These are phyloP conservation scores for Harpagifer antarcticus DNA, from an alignment of 2,797 vertebrate genomes.

Conservation along the genomic window DNA sequence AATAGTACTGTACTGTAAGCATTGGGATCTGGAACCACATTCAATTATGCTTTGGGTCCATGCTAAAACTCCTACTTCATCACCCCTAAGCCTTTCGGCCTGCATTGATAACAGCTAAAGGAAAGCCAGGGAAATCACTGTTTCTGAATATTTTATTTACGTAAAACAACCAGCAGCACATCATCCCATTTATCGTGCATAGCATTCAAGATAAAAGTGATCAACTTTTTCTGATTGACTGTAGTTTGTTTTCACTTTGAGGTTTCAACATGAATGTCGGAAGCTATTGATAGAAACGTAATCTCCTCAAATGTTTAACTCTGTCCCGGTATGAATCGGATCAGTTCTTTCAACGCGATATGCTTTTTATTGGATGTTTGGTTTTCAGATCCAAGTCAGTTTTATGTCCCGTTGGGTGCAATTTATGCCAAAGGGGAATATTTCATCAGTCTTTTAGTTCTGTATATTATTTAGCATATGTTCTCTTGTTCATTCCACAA, in stretches of 20 bases:
- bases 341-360: slow-evolving; percentile 69
- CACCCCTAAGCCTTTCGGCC: slow-evolving; percentile 49
- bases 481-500: slow-evolving; percentile 77
- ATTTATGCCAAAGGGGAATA: slow-evolving; percentile 81
- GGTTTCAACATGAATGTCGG: slow-evolving; percentile 24
- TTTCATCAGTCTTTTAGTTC: slow-evolving; percentile 60
- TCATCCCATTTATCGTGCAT: slow-evolving; percentile 34
- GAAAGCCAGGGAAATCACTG: slow-evolving; percentile 58
- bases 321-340: slow-evolving; percentile 48
- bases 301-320: slow-evolving; percentile 64
- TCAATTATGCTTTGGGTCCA: slow-evolving; percentile 40
- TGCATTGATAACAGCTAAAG: slow-evolving; percentile 48
- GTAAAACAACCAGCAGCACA: slow-evolving; percentile 69
- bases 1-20: slow-evolving; percentile 44
- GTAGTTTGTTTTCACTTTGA: slow-evolving; percentile 22
- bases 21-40: slow-evolving; percentile 36
- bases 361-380: slow-evolving; percentile 63
- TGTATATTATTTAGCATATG: slow-evolving; percentile 47
- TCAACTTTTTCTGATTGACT: slow-evolving; percentile 38
- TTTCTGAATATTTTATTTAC: slow-evolving; percentile 35
- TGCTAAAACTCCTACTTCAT: slow-evolving; percentile 51
- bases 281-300: slow-evolving; percentile 54
- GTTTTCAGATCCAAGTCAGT: slow-evolving; percentile 49
- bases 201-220: slow-evolving; percentile 10
- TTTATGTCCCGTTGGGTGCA: slow-evolving; percentile 62